These are phyloP conservation scores for Paedocypris sp. DNA, from an alignment of 2,113 vertebrate genomes.

Conservation along the genomic window DNA sequence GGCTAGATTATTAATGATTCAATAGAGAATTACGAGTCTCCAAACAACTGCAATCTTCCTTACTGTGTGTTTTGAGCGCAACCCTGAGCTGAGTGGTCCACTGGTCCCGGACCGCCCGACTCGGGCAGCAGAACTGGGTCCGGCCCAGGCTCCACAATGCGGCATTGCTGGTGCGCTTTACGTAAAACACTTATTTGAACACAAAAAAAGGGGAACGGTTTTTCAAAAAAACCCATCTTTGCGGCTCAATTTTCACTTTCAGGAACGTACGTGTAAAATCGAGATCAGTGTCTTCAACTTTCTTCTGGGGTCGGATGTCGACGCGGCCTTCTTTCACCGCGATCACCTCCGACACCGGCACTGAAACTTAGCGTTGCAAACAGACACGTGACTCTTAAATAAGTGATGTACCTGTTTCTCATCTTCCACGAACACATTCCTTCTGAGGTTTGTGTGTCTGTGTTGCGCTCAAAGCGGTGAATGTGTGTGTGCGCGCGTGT, in stretches of 20 bases:
- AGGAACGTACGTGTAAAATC: conserved; percentile 58
- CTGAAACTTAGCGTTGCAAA: conserved; percentile 47
- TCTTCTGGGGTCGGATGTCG: conserved; percentile 54
- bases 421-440: not conserved
- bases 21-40: not conserved
- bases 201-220: conserved; percentile 1
- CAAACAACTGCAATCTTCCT: conserved; percentile 4
- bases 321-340: conserved; percentile 57
- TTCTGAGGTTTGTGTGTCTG: not conserved
- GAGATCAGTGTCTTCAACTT: conserved; percentile 53
- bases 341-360: conserved; percentile 56
- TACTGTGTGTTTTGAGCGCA: conserved; percentile 59
- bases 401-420: not conserved
- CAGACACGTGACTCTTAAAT: not conserved
- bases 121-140: conserved; percentile 59
- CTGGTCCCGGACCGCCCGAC: conserved; percentile 58
- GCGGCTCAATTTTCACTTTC: not conserved
- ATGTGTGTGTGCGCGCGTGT: no score
- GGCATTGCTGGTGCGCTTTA: conserved; percentile 54
- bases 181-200: conserved; percentile 53
- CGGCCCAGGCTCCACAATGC: conserved; percentile 56
- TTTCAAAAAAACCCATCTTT: not conserved
- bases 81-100: conserved; percentile 54
- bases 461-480: not conserved
- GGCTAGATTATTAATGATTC: conserved; percentile 1